These are phyloP conservation scores for Pseudobourletiella spinata DNA, from an alignment of 1,140 invertebrate species.

Conservation along the genomic window DNA sequence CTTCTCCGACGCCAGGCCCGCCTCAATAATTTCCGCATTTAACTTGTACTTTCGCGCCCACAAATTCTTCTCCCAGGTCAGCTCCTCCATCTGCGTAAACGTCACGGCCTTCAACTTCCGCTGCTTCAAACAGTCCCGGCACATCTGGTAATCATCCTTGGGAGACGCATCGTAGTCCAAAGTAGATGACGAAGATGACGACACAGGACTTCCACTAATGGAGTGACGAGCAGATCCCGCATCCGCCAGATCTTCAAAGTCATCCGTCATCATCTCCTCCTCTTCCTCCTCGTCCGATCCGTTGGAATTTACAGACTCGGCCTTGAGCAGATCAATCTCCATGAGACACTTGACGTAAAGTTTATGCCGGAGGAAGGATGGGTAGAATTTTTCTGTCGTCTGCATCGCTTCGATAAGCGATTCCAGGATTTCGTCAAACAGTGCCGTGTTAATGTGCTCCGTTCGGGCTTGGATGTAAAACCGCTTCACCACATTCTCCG, in stretches of 20 bases:
- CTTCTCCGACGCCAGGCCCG: constrained; percentile 46
- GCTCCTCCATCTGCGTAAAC: constrained; percentile 12
- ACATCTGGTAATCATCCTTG: constrained; percentile 27
- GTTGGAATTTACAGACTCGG: constrained; percentile 34
- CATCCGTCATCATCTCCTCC: constrained; percentile 45
- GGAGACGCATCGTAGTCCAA: neutral
- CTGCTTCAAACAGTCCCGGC: constrained; percentile 33
- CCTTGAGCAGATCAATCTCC: constrained; percentile 63
- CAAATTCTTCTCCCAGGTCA: constrained; percentile 24
- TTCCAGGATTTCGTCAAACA: constrained; percentile 74
- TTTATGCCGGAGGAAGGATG: constrained; percentile 57
- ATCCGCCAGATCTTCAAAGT: neutral
- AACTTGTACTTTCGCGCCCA: constrained; percentile 27
- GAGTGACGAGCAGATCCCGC: neutral
- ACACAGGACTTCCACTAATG: neutral
- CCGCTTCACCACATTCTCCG: constrained; percentile 54
- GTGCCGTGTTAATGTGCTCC: constrained; percentile 47
- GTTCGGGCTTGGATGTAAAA: constrained; percentile 57
- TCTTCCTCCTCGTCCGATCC: constrained; percentile 31
- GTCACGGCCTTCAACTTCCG: constrained; percentile 12
- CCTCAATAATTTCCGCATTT: constrained; percentile 38
- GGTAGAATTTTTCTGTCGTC: constrained; percentile 57
- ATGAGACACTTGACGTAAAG: constrained; percentile 64
- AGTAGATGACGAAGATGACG: neutral
- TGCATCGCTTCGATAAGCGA: constrained; percentile 58